Evolutionary conservation across 1,140 invertebrate genomes (phyloP).

Genomic region (Meloidogyne hapla): DNA sequence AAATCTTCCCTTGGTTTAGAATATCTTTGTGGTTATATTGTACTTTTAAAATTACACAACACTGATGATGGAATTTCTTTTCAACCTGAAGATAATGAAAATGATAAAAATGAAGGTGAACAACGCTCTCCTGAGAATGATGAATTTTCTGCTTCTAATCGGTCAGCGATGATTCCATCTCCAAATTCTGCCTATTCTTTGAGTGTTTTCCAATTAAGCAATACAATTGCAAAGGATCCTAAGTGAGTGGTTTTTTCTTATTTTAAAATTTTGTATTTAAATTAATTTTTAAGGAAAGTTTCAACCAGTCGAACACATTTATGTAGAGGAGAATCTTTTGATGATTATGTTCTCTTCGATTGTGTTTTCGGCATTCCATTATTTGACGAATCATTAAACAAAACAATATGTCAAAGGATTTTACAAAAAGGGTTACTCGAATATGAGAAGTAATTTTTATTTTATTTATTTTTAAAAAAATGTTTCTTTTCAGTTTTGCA

Average conservation of each 20-base stretch:
- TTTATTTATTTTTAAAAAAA: not conserved
- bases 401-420: constrained; percentile 53
- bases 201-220: constrained; percentile 17
- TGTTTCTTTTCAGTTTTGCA: constrained; percentile 43
- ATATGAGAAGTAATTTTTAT: constrained; percentile 46
- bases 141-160: constrained; percentile 11
- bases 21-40: constrained; percentile 55
- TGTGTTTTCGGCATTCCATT: constrained; percentile 61
- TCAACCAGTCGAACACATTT: constrained; percentile 32
- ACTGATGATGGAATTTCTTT: not conserved
- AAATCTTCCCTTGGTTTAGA: constrained; percentile 43
- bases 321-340: constrained; percentile 44
- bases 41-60: constrained; percentile 47
- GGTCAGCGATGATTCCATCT: not conserved
- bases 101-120: constrained; percentile 6
- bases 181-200: constrained; percentile 21
- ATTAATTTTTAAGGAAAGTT: constrained; percentile 38
- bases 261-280: not conserved
- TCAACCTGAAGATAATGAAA: not conserved
- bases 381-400: constrained; percentile 56
- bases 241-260: not conserved
- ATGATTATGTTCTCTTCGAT: constrained; percentile 57
- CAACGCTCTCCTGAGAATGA: not conserved
- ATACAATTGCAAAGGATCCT: constrained; percentile 24
- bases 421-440: constrained; percentile 43